Percentiles rank a stretch among this genome's conserved stretches.
These are phyloP conservation scores for Chymomyza caudatula DNA, from an alignment of 2,888 invertebrate genomes.

Conservation along the genomic window DNA sequence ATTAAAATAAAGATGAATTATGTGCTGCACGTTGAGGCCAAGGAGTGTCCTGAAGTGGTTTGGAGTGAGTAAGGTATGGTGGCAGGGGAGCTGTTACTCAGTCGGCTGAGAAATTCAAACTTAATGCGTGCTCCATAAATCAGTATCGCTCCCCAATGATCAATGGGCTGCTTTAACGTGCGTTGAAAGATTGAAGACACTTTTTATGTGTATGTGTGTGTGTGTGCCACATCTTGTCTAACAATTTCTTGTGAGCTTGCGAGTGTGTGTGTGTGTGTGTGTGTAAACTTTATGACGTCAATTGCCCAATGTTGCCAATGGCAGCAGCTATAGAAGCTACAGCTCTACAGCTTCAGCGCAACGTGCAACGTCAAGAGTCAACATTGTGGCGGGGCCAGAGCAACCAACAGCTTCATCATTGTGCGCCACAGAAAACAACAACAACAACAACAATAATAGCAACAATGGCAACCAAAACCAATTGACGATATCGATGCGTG, in stretches of 20 bases:
- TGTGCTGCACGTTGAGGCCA: conserved; percentile 21
- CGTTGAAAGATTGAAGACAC: conserved; percentile 61
- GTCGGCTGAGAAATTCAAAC: conserved; percentile 51
- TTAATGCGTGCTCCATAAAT: conserved; percentile 68
- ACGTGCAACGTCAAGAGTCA: conserved; percentile 47
- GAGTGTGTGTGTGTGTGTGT: not conserved
- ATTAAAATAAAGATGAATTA: conserved; percentile 72
- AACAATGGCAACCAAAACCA: conserved; percentile 1
- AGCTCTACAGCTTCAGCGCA: conserved; percentile 17
- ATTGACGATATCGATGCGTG: conserved; percentile 8
- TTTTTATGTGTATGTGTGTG: conserved; percentile 31
- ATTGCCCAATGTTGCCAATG: conserved; percentile 46
- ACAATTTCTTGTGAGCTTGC: not conserved
- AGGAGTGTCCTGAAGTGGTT: not conserved
- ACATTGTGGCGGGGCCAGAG: not conserved
- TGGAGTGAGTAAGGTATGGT: conserved; percentile 25
- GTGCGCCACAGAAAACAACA: too few relatives aligned
- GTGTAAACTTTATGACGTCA: conserved; percentile 45
- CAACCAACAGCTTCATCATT: conserved; percentile 60
- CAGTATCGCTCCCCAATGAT: conserved; percentile 62
- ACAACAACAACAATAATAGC: too few relatives aligned
- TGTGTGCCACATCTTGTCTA: conserved; percentile 16
- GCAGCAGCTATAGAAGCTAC: too few relatives aligned
- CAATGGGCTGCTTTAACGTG: conserved; percentile 48
- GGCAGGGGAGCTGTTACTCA: conserved; percentile 14